Base-by-base conservation (phyloP, 2,888 invertebrate genomes). In the Acleris literana region DNA sequence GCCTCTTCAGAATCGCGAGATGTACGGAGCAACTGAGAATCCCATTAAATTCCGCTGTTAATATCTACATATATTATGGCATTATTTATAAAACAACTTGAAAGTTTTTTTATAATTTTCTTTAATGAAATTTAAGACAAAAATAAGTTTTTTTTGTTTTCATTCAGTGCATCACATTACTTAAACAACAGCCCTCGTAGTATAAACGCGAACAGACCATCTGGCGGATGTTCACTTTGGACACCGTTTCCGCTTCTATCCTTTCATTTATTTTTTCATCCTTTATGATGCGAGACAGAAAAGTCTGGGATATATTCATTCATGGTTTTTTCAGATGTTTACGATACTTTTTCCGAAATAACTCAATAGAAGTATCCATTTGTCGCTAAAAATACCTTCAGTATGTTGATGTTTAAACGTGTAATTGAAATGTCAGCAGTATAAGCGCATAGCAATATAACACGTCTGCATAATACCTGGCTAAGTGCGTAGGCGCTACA, bases 161-260 rank as follows among this genome's bases (percentile, higher is more conserved):
- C 52, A 66, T 62, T 66, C 48, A 57, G 57, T 62, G 52, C 62
- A 57, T 66, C 61, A 57, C 39, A 66, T 62, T 57, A 57, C 18
- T 58, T 49, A 29, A 18, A 33, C 56, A 43, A 52, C 65, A 29
- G 65, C 54, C 64, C 62, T 68, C 64, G 58, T 56, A 60, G 57
- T 64, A 80, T 76, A 82, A 79, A 79, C 81, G 79, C 78, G 61
- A 49, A 62, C 62, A 39, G 80, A 80, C 86, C 92, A 92, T 92
- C 92, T 92, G 92, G 90, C 92, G 92, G 92, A 92, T 87, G 90
- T 84, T 76, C 82, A 80, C 87, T 89, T 91, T 91, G 90, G 86
- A 85, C 87, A 88, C 81, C 81, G 81, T 90, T 89, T 91, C 90
- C 90, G 88, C 86, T 76, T 74, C 77, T 77, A 85, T 86, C 81